Evolutionary conservation across 92 coral and sea anemone species (phyloP), one percentile per base, ranked within the genome.

Genomic region (Siderastrea siderea): DNA sequence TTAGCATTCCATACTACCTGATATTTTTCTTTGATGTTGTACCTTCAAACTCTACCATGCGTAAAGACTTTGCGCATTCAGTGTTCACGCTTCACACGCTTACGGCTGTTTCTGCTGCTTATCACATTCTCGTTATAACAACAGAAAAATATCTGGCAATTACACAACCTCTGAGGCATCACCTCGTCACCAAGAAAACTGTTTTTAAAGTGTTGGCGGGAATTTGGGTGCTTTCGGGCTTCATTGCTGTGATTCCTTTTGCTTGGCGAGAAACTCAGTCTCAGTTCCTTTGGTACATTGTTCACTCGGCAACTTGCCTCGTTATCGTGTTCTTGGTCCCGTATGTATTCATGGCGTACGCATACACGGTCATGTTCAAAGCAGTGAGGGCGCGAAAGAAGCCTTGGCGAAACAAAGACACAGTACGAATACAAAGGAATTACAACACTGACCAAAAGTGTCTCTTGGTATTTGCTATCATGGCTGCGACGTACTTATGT

Each of bases 81-180:
- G 13, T 87, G 58, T 46, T 44, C 67, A 75, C 70, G 5, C 47
- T 91, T 8, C 78, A 55, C 54, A 91, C 71, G 53, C 74, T 92
- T 2, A 82, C 86, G 60, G 93, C 97, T 1, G 73, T 89, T n/a
- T 80, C 92, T 3, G 90, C 93, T 38, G 87, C 94, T 16, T 94
- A 78, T 60, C 97, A 94, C 67, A 92, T 94, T 6, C 88, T 93
- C 2, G 81, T 80, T 16, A 90, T 93, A 11, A 94, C 97, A 12
- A 90, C 81, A 1, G 97, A 94, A 81, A 91, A 92, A 64, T 94
- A 91, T 63, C 82, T 94, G 17, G 97, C 97, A 0, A 94, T 94
- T 45, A 71, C 89, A 10, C 87, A 85, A 48, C 97, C 97, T 13
- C 81, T 94, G 1, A 75, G 69, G 53, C 97, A 94, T 52, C 84